Conservation (phyloP, 2,888 invertebrate species). For the Frankliniella fusca region DNA sequence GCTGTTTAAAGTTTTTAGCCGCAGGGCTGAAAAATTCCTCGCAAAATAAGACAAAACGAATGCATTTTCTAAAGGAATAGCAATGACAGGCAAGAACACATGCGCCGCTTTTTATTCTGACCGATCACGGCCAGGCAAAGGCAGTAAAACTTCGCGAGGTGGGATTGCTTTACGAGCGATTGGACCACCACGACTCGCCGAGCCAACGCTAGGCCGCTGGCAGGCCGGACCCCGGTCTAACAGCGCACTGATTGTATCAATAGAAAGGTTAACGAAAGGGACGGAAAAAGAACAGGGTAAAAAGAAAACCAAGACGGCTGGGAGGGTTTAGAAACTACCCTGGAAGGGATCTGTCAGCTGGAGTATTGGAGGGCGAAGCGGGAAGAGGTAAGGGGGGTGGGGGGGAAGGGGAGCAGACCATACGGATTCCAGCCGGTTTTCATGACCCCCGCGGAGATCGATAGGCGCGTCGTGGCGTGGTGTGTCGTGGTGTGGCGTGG, state of each 20-base stretch:
- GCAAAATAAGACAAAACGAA: too few relatives aligned
- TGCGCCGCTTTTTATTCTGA: background rate
- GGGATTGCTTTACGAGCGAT: too few relatives aligned
- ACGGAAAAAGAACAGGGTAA: background rate
- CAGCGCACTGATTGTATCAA: too few relatives aligned
- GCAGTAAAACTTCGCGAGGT: background rate
- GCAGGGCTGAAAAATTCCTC: too few relatives aligned
- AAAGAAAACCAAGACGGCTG: background rate
- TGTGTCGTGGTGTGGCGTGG: too few relatives aligned
- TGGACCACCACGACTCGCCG: too few relatives aligned
- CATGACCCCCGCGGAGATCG: constrained; percentile 14
- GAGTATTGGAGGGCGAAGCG: background rate
- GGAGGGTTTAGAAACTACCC: too few relatives aligned
- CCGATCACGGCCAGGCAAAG: background rate
- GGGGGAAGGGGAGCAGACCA: background rate
- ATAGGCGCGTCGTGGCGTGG: background rate
- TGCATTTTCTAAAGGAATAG: too few relatives aligned
- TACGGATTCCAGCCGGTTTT: background rate
- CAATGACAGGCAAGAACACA: background rate
- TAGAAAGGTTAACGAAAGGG: background rate
- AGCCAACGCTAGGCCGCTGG: too few relatives aligned
- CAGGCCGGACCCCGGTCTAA: too few relatives aligned
- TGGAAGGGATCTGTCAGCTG: too few relatives aligned
- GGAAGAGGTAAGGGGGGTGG: background rate
- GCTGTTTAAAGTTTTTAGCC: too few relatives aligned